Conservation (phyloP, 2,113 vertebrate genomes). For the Pituophis catenifer region DNA sequence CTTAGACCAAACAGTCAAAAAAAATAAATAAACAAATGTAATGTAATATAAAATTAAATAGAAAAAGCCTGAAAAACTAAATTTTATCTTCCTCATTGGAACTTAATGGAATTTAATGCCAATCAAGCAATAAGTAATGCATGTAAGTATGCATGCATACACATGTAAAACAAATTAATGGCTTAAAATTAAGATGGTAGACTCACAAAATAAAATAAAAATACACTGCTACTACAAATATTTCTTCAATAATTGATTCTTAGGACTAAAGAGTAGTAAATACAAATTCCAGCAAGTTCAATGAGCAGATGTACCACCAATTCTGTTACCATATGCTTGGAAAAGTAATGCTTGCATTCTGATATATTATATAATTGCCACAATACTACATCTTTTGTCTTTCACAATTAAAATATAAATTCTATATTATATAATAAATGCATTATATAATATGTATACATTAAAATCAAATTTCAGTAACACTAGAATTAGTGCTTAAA, state of each 20-base stretch:
- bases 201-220: conserved; percentile 70
- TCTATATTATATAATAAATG: conserved; percentile 62
- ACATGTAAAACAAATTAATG: conserved; percentile 81
- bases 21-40: conserved; percentile 72
- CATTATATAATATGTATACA: conserved; percentile 70
- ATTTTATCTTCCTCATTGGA: conserved; percentile 71
- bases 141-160: conserved; percentile 79
- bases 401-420: conserved; percentile 64
- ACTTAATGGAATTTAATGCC: conserved; percentile 80
- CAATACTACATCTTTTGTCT: conserved; percentile 51
- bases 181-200: conserved; percentile 78
- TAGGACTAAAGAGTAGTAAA: conserved; percentile 62
- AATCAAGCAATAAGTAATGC: conserved; percentile 72
- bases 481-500: conserved; percentile 23
- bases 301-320: conserved; percentile 62
- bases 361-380: conserved; percentile 53
- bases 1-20: conserved; percentile 79
- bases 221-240: conserved; percentile 66
- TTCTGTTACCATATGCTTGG: conserved; percentile 53
- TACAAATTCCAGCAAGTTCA: conserved; percentile 73
- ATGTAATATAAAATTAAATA: conserved; percentile 75
- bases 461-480: conserved; percentile 52
- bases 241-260: conserved; percentile 66
- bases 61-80: conserved; percentile 71
- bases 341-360: conserved; percentile 58